phyloP scores from a whole-genome alignment of 2,797 vertebrate species.

The Saxicola maurus region DNA sequence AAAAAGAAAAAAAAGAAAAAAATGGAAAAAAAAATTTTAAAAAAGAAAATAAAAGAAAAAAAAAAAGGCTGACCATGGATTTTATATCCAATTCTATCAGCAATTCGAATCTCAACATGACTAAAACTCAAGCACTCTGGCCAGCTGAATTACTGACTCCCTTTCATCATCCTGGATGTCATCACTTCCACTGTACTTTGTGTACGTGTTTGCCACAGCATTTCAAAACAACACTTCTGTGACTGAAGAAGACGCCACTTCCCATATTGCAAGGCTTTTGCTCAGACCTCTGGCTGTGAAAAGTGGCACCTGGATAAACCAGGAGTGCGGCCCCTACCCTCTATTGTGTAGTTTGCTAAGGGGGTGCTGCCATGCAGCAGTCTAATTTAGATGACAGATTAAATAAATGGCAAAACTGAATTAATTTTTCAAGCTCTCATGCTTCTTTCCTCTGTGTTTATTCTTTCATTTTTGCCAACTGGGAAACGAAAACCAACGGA shows the following conservation, averaged over 20 bases:
- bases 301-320: background rate
- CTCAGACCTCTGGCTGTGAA: background rate
- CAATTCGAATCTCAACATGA: background rate
- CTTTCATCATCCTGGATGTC: background rate
- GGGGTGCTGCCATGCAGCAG: background rate
- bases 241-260: accelerated
- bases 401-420: background rate
- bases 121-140: background rate
- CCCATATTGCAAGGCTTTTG: accelerated
- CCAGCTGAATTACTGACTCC: background rate
- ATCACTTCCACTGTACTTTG: background rate
- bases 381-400: background rate
- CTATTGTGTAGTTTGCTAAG: background rate
- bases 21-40: too few species aligned
- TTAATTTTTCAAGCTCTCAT: background rate
- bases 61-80: background rate
- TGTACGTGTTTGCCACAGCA: background rate
- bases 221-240: background rate
- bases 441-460: background rate
- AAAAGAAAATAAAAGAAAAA: background rate
- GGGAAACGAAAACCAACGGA: conserved; percentile 45
- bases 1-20: background rate
- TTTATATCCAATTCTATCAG: background rate
- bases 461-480: conserved; percentile 45
- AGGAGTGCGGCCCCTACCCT: background rate